These are phyloP conservation scores for Melanotaenia nigrans DNA, from an alignment of 2,797 vertebrate species.

Conservation along the genomic window DNA sequence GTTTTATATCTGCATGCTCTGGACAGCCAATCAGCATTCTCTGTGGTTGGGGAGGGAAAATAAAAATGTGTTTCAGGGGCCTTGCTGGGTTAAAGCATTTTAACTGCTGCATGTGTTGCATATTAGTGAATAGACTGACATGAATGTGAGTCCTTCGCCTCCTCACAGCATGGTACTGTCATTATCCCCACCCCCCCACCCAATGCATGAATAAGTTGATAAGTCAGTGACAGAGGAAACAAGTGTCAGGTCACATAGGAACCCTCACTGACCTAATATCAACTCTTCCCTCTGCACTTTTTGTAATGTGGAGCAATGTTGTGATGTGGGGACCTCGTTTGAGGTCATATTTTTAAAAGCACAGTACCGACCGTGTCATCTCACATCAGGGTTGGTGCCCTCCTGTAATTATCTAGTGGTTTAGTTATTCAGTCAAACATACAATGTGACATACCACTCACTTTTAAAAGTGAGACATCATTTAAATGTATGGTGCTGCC, in stretches of 20 bases:
- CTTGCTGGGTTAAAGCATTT: slow-evolving; percentile 13
- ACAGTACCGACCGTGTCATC: background rate
- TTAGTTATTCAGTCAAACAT: slow-evolving; percentile 2
- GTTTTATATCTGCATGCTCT: slow-evolving; percentile 84
- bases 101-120: slow-evolving; percentile 51
- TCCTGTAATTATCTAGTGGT: background rate
- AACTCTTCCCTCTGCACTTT: background rate
- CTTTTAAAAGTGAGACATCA: slow-evolving; percentile 8
- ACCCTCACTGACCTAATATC: background rate
- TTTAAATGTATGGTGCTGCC: slow-evolving; percentile 42
- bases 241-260: slow-evolving; percentile 2
- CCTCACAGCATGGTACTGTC: slow-evolving; percentile 39
- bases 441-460: slow-evolving; percentile 31
- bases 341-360: background rate
- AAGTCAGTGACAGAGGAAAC: slow-evolving; percentile 31
- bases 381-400: background rate
- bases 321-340: background rate
- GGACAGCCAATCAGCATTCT: slow-evolving; percentile 74
- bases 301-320: background rate
- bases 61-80: background rate
- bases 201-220: slow-evolving; percentile 50
- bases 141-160: slow-evolving; percentile 33
- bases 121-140: slow-evolving; percentile 21
- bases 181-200: slow-evolving; percentile 21
- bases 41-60: slow-evolving; percentile 9